phyloP scores from a whole-genome alignment of 2,797 vertebrate genomes.

The Channa striata region DNA sequence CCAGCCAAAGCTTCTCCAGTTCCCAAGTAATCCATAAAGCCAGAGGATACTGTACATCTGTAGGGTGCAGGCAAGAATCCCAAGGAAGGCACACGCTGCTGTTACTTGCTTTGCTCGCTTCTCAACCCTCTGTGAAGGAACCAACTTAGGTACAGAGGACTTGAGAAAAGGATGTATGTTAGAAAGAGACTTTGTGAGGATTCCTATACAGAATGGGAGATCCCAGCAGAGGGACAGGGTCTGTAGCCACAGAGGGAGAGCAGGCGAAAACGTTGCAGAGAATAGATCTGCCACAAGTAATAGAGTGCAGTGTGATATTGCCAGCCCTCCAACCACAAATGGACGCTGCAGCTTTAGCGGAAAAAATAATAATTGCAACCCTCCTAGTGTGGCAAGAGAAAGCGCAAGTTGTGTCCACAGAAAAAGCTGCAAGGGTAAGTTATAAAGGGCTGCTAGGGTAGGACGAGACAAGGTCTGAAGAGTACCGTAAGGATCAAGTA shows the following conservation, averaged over 20 bases:
- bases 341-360: slow-evolving; percentile 75
- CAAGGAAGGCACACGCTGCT: slow-evolving; percentile 81
- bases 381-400: slow-evolving; percentile 79
- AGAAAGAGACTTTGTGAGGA: slow-evolving; percentile 78
- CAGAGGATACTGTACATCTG: slow-evolving; percentile 89
- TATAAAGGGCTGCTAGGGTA: slow-evolving; percentile 85
- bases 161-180: slow-evolving; percentile 55
- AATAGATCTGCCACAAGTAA: slow-evolving; percentile 84
- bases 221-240: slow-evolving; percentile 86
- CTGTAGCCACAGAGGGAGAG: slow-evolving; percentile 85
- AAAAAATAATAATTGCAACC: slow-evolving; percentile 77
- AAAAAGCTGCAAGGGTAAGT: slow-evolving; percentile 87
- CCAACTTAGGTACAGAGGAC: slow-evolving; percentile 68
- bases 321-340: slow-evolving; percentile 76
- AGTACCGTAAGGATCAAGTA: slow-evolving; percentile 90
- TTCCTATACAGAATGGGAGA: slow-evolving; percentile 77
- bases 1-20: slow-evolving; percentile 86
- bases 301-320: slow-evolving; percentile 71
- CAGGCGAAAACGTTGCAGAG: slow-evolving; percentile 74
- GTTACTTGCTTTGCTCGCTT: slow-evolving; percentile 74
- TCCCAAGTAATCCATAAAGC: slow-evolving; percentile 88
- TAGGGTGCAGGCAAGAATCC: slow-evolving; percentile 86
- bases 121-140: slow-evolving; percentile 69
- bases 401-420: slow-evolving; percentile 84
- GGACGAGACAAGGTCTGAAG: slow-evolving; percentile 80